A percentile compares a stretch with the other conserved stretches of the same genome.
These are phyloP conservation scores for Leucoma salicis DNA, from an alignment of 2,888 invertebrate species.

Conservation along the genomic window DNA sequence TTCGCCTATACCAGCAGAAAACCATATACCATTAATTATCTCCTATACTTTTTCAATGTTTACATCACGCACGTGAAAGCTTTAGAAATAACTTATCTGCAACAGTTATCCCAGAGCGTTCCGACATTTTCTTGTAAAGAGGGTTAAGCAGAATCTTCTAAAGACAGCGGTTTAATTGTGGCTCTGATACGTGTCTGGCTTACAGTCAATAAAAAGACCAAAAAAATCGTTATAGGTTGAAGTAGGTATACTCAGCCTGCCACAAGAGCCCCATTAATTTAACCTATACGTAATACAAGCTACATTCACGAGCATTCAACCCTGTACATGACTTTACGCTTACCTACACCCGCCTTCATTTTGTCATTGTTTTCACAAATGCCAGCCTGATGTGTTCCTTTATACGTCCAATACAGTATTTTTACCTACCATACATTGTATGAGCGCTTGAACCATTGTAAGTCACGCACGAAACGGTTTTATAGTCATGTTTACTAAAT, in stretches of 20 bases:
- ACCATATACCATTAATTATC: no score
- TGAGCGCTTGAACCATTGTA: constrained; percentile 17
- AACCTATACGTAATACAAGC: constrained; percentile 9
- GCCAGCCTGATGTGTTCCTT: constrained; percentile 26
- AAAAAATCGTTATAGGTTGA: no score
- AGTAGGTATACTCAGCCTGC: neutral
- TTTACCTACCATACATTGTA: constrained; percentile 41
- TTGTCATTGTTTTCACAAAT: constrained; percentile 35
- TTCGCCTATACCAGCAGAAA: no score
- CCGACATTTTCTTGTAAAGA: no score
- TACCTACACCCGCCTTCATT: constrained; percentile 19
- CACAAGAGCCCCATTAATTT: constrained; percentile 14
- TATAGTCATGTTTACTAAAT: constrained; percentile 43
- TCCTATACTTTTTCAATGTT: no score
- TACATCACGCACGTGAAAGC: no score
- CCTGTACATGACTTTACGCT: constrained; percentile 14
- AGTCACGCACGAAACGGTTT: constrained; percentile 43
- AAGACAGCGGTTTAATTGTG: no score
- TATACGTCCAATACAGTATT: constrained; percentile 22
- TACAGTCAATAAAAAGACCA: no score
- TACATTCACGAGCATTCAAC: constrained; percentile 27
- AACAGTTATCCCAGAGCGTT: no score
- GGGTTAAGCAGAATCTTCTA: no score
- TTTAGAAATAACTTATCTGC: no score
- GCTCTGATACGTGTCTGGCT: no score